A percentile compares a stretch with the other conserved stretches of the same genome.
These are phyloP conservation scores for Brachionus plicatilis DNA, from an alignment of 1,140 invertebrate genomes.

Conservation along the genomic window DNA sequence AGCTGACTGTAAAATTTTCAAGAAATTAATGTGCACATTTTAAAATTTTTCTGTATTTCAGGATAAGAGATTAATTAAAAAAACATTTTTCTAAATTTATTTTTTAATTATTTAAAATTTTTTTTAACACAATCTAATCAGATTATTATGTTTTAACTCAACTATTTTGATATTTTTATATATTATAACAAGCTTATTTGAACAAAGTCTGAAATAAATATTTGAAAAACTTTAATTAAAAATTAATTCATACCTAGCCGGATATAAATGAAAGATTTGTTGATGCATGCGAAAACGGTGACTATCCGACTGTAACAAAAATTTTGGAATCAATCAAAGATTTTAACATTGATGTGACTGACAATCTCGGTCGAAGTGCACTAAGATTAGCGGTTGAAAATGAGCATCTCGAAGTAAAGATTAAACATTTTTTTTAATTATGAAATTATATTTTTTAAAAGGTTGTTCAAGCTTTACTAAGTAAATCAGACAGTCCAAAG, in stretches of 20 bases:
- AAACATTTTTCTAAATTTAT: too few species aligned
- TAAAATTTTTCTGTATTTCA: too few species aligned
- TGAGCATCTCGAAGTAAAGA: constrained; percentile 50
- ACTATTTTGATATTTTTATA: too few species aligned
- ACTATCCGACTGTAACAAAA: constrained; percentile 44
- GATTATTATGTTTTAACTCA: too few species aligned
- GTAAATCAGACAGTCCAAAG: constrained; percentile 47
- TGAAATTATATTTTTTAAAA: not conserved
- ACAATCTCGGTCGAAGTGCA: constrained; percentile 49
- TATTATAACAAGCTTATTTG: too few species aligned
- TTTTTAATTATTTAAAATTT: too few species aligned
- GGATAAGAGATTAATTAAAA: too few species aligned
- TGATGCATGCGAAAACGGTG: constrained; percentile 40
- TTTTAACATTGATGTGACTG: constrained; percentile 49
- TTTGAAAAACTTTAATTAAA: not conserved
- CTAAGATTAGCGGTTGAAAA: constrained; percentile 50
- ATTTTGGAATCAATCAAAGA: constrained; percentile 47
- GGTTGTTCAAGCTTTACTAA: constrained; percentile 49
- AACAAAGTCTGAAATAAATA: too few species aligned
- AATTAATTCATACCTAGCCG: not conserved
- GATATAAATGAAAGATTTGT: constrained; percentile 40
- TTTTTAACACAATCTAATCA: too few species aligned
- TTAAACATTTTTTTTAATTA: not conserved
- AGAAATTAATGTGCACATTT: too few species aligned
- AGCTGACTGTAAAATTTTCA: too few species aligned